A percentile compares a stretch with the other conserved stretches of the same genome.
Conservation (phyloP, 2,113 vertebrate species). For the Puffinus mauretanicus region DNA sequence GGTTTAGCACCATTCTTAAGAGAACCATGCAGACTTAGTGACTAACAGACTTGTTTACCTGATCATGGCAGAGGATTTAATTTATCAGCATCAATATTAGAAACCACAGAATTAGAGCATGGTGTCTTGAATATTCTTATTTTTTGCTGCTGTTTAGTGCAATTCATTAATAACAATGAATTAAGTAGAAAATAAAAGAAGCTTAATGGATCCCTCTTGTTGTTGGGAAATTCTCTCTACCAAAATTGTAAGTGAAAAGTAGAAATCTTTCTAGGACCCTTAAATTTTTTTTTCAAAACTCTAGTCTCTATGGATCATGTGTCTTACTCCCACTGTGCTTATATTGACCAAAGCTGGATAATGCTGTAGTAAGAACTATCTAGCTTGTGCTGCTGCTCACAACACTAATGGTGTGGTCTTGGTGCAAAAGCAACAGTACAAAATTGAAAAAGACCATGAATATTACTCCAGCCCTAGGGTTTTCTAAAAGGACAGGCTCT, state of each 20-base stretch:
- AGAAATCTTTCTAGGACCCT: not conserved
- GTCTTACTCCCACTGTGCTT: not conserved
- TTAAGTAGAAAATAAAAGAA: not conserved
- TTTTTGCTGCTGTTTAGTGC: not conserved
- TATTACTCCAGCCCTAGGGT: not conserved
- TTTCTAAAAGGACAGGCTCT: not conserved
- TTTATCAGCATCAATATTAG: not conserved
- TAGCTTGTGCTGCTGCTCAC: not conserved
- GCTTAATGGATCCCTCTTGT: not conserved
- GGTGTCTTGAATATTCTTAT: not conserved
- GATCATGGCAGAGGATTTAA: not conserved
- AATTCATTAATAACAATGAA: not conserved
- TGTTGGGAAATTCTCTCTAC: not conserved
- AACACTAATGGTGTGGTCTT: not conserved
- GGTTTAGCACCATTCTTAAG: conserved; percentile 62
- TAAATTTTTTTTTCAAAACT: not conserved
- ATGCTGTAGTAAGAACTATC: not conserved
- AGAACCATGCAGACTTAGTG: conserved; percentile 17
- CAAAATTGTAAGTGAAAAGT: not conserved
- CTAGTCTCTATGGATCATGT: not conserved
- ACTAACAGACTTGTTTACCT: conserved; percentile 20
- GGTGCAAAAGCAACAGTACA: not conserved
- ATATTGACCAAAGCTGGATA: not conserved
- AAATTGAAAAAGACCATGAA: not conserved
- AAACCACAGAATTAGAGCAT: not conserved